Base-by-base conservation (phyloP, 2,888 invertebrate genomes). In the Hemithea aestivaria region DNA sequence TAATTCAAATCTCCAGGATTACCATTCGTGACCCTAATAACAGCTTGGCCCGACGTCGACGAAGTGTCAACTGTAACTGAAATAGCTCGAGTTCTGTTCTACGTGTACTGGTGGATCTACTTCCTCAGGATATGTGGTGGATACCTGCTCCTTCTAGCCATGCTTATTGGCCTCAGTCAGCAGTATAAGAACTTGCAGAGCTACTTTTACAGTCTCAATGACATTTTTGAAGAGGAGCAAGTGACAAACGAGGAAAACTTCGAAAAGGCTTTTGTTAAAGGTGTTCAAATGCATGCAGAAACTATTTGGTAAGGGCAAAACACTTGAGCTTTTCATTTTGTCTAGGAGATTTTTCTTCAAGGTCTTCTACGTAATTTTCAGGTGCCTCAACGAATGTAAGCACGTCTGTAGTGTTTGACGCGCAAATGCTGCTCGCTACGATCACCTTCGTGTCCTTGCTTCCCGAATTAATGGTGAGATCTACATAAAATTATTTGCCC, bases 251-350 rank as follows among this genome's bases (percentile, higher is more conserved):
- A 77, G 29, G 21, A 16, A 6, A 42, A 58, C n/a, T 77, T 66
- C 40, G 67, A 67, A 32, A 28, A 48, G 1, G 56, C 51, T 0
- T 33, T 77, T 5, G 70, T 59, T 54, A 33, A 56, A 35, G 79
- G 76, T n/a, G 64, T 77, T 11, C 46, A 62, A 39, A 31, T 74
- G 22, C 79, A 78, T 39, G 40, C 54, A 0, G 53, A 60, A 23
- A 43, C 40, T 8, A 1, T 43, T 6, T 35, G 47, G 47, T 45
- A 10, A 32, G 37, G 16, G 22, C n/a, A 28, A 8, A 28, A n/a
- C 9, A 1, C 1, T 9, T 2, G n/a, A 8, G 7, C 5, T 5
- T 7, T 16, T 2, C 2, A 9, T 2, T 28, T 28, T 6, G 7
- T 2, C n/a, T 43, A n/a, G n/a, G n/a, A n/a, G n/a, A n/a, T n/a